Conservation (phyloP, 2,113 vertebrate genomes). For the Pterocles gutturalis region DNA sequence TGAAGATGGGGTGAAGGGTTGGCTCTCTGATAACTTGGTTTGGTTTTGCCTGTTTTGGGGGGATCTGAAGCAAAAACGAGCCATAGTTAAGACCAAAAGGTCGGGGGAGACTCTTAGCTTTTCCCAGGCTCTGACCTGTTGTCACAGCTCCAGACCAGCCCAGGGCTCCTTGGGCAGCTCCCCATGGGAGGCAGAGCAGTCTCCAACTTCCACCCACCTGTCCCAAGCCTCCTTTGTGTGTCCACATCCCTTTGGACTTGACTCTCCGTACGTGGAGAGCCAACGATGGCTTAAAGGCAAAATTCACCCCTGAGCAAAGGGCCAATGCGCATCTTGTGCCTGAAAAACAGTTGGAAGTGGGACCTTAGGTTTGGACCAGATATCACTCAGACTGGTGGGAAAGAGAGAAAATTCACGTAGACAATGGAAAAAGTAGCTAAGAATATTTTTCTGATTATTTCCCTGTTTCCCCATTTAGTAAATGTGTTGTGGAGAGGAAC, state of each 20-base stretch:
- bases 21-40: neutral
- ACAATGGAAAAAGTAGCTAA: neutral
- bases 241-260: neutral
- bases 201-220: too few species aligned
- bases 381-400: neutral
- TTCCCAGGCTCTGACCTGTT: neutral
- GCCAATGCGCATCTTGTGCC: neutral
- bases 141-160: neutral
- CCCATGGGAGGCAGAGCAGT: neutral
- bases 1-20: neutral
- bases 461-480: neutral
- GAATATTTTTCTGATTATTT: slow-evolving; percentile 13
- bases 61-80: neutral
- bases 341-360: neutral
- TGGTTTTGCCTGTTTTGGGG: neutral
- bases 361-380: neutral
- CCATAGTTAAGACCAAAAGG: neutral
- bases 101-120: neutral
- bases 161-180: neutral
- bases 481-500: neutral
- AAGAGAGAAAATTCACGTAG: neutral
- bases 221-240: neutral
- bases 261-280: fast-evolving
- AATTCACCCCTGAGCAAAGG: neutral
- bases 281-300: neutral